Base-by-base conservation (phyloP, 2,797 vertebrate genomes). In the Gila robusta region DNA sequence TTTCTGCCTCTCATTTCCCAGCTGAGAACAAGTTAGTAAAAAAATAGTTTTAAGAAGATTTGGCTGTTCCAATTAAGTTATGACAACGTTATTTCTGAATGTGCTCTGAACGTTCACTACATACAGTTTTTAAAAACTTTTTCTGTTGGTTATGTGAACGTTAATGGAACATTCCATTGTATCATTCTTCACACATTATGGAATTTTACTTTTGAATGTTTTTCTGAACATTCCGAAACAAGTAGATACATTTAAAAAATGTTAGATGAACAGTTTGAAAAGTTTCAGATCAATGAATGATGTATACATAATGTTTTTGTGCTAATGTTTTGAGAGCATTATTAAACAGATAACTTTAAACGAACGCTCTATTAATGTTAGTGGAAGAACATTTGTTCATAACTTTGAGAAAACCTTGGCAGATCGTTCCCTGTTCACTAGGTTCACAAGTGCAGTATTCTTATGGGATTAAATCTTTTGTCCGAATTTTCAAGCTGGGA, bases 1-100 rank as follows among this genome's bases (percentile, higher is more conserved):
- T 88, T 84, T 87, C 87, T 90, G 89, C 4, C 19, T 90, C 39
- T 87, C 74, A 28, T 54, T 90, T 16, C 62, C 62, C 26, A 16
- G 62, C 26, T 64, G 62, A 28, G 12, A 64, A 2, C 32, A 32
- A 32, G 32, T 32, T 32, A 32, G 32, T 32, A 59, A 28, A 6
- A 49, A 16, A 16, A 16, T 16, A 44, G n/a, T 62, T 62, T 62
- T 62, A 14, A 26, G 59, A 64, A 28, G 4, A 64, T 64, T 64
- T 64, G 1, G 2, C 26, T 16, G 5, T 59, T 59, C 23, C 8
- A n/a, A n/a, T n/a, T 59, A 14, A 14, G 12, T 28, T 16, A 28
- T 64, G 54, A 59, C 9, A n/a, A n/a, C 1, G 3, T 59, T 56
- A 56, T 23, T 10, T 56, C 7, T 23, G 54, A 59, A n/a, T n/a